Conservation (phyloP, 1,140 invertebrate genomes). For the Oreohelix idahoensis region DNA sequence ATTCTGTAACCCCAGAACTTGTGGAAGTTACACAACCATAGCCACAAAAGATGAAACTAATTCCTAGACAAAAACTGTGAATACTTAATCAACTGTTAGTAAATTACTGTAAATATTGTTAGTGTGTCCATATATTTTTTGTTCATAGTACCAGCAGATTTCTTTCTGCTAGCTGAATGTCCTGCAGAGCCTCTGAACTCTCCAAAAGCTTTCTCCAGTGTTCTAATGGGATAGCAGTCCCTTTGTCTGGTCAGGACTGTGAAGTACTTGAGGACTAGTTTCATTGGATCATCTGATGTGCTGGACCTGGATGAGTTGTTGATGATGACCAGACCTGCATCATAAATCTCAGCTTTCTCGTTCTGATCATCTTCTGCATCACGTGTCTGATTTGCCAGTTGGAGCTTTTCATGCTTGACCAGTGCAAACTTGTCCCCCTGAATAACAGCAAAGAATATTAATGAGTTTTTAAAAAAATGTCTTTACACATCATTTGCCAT, state of each 20-base stretch:
- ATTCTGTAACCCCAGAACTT: no score
- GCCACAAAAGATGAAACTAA: no score
- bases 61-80: no score
- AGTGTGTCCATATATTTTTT: no score
- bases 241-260: constrained; percentile 81
- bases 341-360: constrained; percentile 76
- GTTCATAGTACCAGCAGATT: background rate
- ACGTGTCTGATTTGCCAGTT: constrained; percentile 21
- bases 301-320: constrained; percentile 63
- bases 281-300: constrained; percentile 56
- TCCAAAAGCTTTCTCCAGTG: constrained; percentile 78
- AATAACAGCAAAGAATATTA: constrained; percentile 35
- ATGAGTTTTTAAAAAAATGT: no score
- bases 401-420: constrained; percentile 50
- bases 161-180: constrained; percentile 9
- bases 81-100: no score
- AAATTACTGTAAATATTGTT: no score
- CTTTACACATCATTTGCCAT: no score
- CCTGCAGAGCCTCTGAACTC: constrained; percentile 74
- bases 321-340: constrained; percentile 80
- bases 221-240: constrained; percentile 81
- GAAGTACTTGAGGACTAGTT: constrained; percentile 81
- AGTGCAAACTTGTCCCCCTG: constrained; percentile 62
- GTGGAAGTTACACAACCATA: no score
- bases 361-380: constrained; percentile 12